Evolutionary conservation across 2,888 invertebrate species (phyloP), one percentile per base, ranked within the genome.

Genomic region (Eristalinus sepulchralis): DNA sequence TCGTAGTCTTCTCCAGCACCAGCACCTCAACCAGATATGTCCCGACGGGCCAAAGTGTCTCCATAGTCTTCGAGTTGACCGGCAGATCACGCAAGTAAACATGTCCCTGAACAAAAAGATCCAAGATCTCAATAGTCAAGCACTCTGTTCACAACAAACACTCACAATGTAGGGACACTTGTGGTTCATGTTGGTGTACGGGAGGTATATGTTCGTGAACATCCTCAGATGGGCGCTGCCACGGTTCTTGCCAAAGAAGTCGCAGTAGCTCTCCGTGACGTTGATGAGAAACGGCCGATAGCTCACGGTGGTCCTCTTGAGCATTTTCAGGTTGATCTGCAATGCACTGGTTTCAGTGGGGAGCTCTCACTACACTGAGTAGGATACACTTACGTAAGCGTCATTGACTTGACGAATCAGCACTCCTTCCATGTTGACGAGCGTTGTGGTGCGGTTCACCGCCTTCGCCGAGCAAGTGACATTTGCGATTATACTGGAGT

Each of bases 111-210:
- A n/a, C 5, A 27, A 27, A 5, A 27, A 3, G 5, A 3, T 27
- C 27, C 17, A n/a, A n/a, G 8, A 47, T 47, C 1, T 27, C 27
- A 5, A 27, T 2, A 8, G 39, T 8, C 47, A 5, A 17, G 17
- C 8, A 8, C 4, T 17, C 4, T 0, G 17, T 0, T 17, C 1
- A 17, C 1, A 8, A 2, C 17, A 17, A 33, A 22, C 33, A 22
- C 81, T 76, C 27, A 81, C 81, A 66, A n/a, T 39, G 47, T 20
- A 68, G 0, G 81, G 81, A 66, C 81, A 81, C 4, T 31, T 22
- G 17, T 81, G 81, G 64, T 83, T 83, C 31, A 83, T 34, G 31
- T 83, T 83, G 1, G 77, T 24, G 17, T 67, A 83, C 0, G 77
- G 72, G 5, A 67, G 20, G 34, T 55, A 78, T 1, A 78, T 33